Evolutionary conservation across 2,797 vertebrate genomes (phyloP).

Genomic region (Silurus lanzhouensis): DNA sequence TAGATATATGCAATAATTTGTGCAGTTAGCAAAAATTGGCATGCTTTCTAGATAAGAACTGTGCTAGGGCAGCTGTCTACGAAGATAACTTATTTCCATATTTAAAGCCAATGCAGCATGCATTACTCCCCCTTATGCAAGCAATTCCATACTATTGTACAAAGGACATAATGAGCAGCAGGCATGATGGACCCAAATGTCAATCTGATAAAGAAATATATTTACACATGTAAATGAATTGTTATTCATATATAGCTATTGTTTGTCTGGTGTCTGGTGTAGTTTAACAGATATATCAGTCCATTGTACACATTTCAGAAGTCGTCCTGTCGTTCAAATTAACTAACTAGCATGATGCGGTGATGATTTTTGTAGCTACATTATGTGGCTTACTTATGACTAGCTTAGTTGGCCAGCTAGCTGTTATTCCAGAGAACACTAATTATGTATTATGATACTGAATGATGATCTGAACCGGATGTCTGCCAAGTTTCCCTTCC

Average conservation of each 20-base stretch:
- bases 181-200: neutral
- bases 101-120: neutral
- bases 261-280: neutral
- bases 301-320: constrained; percentile 20
- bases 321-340: neutral
- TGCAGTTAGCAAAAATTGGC: neutral
- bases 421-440: constrained; percentile 5
- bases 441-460: constrained; percentile 18
- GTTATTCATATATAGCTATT: neutral
- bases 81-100: neutral
- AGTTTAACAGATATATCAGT: constrained; percentile 19
- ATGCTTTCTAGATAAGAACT: neutral
- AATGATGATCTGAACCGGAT: neutral
- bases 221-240: neutral
- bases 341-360: constrained; percentile 5
- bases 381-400: neutral
- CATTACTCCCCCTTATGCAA: neutral
- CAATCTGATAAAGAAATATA: neutral
- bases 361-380: neutral
- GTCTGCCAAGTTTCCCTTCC: constrained; percentile 16
- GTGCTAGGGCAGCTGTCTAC: neutral
- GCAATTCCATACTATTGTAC: neutral
- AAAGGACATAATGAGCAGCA: neutral
- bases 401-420: neutral
- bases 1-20: neutral